Conservation (phyloP, 2,888 invertebrate genomes). For the Lycophotia porphyrea region DNA sequence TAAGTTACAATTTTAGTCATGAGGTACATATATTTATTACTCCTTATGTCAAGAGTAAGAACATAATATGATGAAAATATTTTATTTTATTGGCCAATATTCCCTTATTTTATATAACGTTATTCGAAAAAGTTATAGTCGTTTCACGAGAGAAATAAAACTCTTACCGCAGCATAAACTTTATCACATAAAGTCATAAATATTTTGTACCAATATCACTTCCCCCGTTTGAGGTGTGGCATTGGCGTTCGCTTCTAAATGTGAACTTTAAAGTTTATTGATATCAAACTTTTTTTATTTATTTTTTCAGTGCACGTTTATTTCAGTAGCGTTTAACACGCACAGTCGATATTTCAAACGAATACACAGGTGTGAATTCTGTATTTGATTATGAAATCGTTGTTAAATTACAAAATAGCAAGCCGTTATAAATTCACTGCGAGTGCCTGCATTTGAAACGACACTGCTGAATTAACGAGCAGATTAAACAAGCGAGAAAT, state of each 20-base stretch:
- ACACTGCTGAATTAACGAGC: constrained; percentile 75
- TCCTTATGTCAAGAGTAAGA: constrained; percentile 50
- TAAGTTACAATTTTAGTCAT: constrained; percentile 5
- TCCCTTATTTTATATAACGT: constrained; percentile 72
- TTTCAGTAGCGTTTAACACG: constrained; percentile 22
- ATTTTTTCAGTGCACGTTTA: constrained; percentile 47
- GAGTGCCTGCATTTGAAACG: constrained; percentile 71
- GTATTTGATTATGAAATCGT: constrained; percentile 40
- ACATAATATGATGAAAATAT: constrained; percentile 67
- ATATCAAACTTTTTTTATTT: constrained; percentile 50
- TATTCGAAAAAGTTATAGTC: constrained; percentile 76
- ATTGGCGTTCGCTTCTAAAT: constrained; percentile 71
- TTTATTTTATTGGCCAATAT: constrained; percentile 76
- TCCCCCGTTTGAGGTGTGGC: constrained; percentile 73
- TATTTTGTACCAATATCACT: constrained; percentile 85
- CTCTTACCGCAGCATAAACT: constrained; percentile 87
- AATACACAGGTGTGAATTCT: constrained; percentile 14
- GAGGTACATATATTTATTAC: constrained; percentile 45
- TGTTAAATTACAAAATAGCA: constrained; percentile 56
- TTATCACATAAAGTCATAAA: constrained; percentile 87
- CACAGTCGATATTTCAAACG: constrained; percentile 20
- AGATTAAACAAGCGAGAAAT: constrained; percentile 81
- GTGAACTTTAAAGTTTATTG: constrained; percentile 73
- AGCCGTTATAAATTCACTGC: constrained; percentile 63
- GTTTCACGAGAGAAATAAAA: constrained; percentile 84